Evolutionary conservation across 2,113 vertebrate genomes (phyloP).

Genomic region (Corythaeola cristata): DNA sequence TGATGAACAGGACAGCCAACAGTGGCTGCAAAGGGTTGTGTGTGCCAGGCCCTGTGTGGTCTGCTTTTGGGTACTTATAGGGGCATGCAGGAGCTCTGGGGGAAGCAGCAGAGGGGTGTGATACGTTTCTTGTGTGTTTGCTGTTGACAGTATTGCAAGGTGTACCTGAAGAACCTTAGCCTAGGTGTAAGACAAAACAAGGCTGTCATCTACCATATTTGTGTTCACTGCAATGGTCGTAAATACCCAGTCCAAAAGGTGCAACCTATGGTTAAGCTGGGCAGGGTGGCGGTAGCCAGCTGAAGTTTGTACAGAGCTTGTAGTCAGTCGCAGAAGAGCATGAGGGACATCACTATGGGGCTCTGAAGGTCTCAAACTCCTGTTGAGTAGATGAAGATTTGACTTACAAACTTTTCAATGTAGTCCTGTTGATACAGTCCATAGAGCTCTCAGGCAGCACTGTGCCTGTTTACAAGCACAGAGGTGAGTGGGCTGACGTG

Average conservation of each 20-base stretch:
- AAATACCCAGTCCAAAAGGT: background rate
- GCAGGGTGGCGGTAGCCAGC: background rate
- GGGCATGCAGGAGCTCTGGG: background rate
- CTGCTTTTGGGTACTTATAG: background rate
- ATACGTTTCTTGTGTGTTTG: background rate
- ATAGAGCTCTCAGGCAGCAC: constrained; percentile 84
- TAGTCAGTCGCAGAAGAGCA: constrained; percentile 72
- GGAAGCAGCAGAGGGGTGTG: background rate
- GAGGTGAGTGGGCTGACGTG: constrained; percentile 85
- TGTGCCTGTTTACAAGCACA: constrained; percentile 82
- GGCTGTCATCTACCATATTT: background rate
- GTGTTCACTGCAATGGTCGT: background rate
- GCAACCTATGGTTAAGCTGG: background rate
- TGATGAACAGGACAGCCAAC: background rate
- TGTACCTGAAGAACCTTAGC: background rate
- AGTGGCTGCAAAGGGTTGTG: background rate
- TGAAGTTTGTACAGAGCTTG: background rate
- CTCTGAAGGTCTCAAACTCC: constrained; percentile 82
- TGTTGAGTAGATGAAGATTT: constrained; percentile 89
- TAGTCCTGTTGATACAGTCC: constrained; percentile 82
- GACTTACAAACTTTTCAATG: constrained; percentile 85
- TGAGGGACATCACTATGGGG: constrained; percentile 81
- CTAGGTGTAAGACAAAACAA: background rate
- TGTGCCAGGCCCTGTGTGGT: background rate
- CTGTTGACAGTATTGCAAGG: background rate